Conservation (phyloP, 2,113 vertebrate genomes). For the Oreotragus oreotragus region DNA sequence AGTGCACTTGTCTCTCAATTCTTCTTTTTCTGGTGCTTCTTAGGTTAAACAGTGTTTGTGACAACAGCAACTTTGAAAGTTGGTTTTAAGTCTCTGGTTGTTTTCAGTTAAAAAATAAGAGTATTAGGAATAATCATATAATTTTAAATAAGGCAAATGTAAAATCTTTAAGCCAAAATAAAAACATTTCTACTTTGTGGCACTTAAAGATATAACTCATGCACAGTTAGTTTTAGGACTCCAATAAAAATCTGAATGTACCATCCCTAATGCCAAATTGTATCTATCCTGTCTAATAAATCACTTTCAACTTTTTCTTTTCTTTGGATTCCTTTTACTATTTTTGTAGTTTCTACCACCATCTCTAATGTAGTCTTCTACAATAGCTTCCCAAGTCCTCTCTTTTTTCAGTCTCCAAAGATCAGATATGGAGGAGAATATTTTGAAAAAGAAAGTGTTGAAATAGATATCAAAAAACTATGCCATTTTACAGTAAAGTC, state of each 20-base stretch:
- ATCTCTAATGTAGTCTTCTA: neutral
- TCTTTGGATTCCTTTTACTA: neutral
- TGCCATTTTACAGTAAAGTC: neutral
- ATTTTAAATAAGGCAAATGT: neutral
- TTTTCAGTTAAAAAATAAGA: neutral
- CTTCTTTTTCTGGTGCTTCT: slow-evolving; percentile 60
- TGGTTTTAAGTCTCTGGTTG: neutral
- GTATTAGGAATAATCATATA: neutral
- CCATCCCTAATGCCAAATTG: neutral
- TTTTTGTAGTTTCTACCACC: neutral
- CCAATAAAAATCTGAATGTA: neutral
- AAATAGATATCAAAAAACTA: neutral
- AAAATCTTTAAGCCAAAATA: neutral
- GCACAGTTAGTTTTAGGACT: neutral
- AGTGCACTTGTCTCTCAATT: slow-evolving; percentile 64
- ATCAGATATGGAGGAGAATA: neutral
- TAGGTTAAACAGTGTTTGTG: neutral
- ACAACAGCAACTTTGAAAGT: slow-evolving; percentile 22
- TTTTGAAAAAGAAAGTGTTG: neutral
- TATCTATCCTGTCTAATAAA: neutral
- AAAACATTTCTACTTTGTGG: neutral
- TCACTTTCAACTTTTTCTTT: neutral
- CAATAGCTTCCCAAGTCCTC: neutral
- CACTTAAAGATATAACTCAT: neutral
- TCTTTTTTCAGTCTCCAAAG: slow-evolving; percentile 14